Conservation (phyloP, 2,888 invertebrate genomes). For the Epiblema foenella region DNA sequence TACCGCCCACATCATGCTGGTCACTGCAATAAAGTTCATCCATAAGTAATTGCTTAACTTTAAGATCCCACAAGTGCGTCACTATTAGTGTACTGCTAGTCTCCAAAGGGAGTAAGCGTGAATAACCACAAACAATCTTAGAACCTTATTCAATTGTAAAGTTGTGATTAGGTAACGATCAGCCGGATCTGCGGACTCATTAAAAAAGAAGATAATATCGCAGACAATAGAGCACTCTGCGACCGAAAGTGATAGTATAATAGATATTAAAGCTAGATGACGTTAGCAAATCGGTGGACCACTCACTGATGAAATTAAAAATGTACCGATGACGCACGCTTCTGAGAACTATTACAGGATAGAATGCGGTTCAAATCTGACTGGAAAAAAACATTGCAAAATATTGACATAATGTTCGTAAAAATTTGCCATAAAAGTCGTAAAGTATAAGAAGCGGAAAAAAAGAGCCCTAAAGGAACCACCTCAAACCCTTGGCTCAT, state of each 20-base stretch:
- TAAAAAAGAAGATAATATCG: constrained; percentile 79
- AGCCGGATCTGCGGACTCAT: constrained; percentile 79
- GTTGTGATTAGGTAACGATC: constrained; percentile 72
- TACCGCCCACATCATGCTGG: constrained; percentile 40
- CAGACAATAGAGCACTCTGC: constrained; percentile 77
- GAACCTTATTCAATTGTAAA: neutral
- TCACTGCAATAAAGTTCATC: constrained; percentile 45
- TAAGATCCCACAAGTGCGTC: constrained; percentile 76
- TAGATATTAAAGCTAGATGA: constrained; percentile 72
- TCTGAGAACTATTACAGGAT: constrained; percentile 32
- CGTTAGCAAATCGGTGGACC: constrained; percentile 65
- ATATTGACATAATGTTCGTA: too few relatives aligned
- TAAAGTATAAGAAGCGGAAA: neutral
- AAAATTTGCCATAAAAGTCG: neutral
- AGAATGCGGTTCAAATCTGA: constrained; percentile 31
- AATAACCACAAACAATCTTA: neutral
- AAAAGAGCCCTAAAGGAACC: too few relatives aligned
- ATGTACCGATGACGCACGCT: constrained; percentile 47
- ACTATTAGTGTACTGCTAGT: constrained; percentile 51
- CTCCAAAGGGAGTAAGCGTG: neutral
- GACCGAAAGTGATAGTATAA: constrained; percentile 81
- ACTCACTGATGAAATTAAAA: constrained; percentile 61
- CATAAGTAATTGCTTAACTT: constrained; percentile 67
- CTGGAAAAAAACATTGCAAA: constrained; percentile 5
- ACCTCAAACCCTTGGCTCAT: too few relatives aligned